Evolutionary conservation across 2,797 vertebrate genomes (phyloP).

Genomic region (Tolypeutes matacus): DNA sequence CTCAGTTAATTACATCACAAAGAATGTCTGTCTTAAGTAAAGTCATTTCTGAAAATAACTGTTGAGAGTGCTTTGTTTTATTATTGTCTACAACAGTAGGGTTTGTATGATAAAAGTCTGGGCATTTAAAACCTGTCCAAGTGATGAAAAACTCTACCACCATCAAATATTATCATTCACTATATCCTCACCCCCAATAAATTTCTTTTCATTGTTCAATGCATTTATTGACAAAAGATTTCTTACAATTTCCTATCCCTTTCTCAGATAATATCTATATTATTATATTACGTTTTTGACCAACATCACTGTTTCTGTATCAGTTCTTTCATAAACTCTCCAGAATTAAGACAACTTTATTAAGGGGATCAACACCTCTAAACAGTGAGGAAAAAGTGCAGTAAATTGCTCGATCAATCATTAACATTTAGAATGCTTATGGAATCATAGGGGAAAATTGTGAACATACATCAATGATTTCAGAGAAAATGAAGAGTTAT

Average conservation of each 20-base stretch:
- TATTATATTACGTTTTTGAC: not conserved
- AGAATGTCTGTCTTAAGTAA: not conserved
- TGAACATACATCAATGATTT: not conserved
- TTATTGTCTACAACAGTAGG: not conserved
- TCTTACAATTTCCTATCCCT: not conserved
- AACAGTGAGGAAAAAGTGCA: not conserved
- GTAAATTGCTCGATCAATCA: not conserved
- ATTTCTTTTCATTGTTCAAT: not conserved
- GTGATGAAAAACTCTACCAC: not conserved
- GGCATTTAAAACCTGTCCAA: not conserved
- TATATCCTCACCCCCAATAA: not conserved
- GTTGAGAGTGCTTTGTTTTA: not conserved
- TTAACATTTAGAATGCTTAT: not conserved
- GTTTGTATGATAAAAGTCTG: not conserved
- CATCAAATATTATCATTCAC: not conserved
- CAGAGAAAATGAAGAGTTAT: not conserved
- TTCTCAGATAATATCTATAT: not conserved
- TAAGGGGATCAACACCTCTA: not conserved
- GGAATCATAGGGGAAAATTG: not conserved
- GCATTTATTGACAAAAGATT: not conserved
- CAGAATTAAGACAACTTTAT: not conserved
- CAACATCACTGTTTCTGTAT: not conserved
- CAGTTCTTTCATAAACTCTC: not conserved
- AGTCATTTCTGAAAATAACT: conserved; percentile 7
- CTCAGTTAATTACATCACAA: not conserved